phyloP scores from a whole-genome alignment of 2,888 invertebrate genomes.

The Cheilosia pagana region DNA sequence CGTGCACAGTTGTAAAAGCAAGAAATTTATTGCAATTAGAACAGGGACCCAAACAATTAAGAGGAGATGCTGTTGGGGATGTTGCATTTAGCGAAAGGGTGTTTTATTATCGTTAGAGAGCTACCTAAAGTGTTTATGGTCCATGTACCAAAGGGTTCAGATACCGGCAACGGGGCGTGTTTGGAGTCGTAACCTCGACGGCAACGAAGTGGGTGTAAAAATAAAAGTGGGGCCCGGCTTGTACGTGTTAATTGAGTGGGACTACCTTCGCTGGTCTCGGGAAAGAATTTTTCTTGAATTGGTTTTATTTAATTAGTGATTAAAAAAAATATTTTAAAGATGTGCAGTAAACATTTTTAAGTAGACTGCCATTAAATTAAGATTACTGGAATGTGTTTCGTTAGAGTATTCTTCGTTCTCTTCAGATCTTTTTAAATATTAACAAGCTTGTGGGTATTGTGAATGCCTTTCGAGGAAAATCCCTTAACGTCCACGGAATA shows the following conservation, averaged over 20 bases:
- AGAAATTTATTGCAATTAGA: constrained; percentile 65
- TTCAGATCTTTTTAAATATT: neutral
- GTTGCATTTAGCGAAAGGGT: constrained; percentile 47
- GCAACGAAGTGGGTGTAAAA: constrained; percentile 23
- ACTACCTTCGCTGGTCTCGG: neutral
- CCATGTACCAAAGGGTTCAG: constrained; percentile 11
- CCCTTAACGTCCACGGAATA: no score
- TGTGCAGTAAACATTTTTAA: neutral
- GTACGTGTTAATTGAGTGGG: constrained; percentile 52
- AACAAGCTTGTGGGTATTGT: neutral
- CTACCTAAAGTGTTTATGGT: constrained; percentile 3
- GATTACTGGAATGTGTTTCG: neutral
- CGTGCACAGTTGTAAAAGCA: constrained; percentile 31
- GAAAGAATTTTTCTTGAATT: constrained; percentile 7
- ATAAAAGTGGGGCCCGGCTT: constrained; percentile 14
- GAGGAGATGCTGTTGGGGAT: constrained; percentile 33
- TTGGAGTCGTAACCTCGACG: constrained; percentile 27
- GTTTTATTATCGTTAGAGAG: constrained; percentile 14
- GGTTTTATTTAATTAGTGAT: constrained; percentile 7
- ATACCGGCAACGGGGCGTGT: neutral
- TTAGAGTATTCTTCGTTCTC: neutral
- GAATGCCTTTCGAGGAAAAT: no score
- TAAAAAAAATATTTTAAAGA: neutral
- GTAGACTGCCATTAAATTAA: neutral
- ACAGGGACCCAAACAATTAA: constrained; percentile 58